Evolutionary conservation across 2,888 invertebrate species (phyloP).

Genomic region (Andrena haemorrhoa): DNA sequence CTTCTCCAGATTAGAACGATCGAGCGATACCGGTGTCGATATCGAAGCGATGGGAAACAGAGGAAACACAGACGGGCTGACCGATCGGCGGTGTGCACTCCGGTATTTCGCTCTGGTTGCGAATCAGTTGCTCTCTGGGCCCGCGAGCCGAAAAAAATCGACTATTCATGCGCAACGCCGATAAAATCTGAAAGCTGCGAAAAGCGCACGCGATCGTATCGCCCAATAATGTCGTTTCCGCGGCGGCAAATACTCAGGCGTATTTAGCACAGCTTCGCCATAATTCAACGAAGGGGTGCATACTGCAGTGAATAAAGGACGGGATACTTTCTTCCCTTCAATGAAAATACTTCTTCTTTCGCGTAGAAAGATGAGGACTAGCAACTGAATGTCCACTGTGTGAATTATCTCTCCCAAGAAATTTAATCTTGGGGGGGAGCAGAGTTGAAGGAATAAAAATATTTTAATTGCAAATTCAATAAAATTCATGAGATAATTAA

Average conservation of each 20-base stretch:
- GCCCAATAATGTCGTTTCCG: constrained; percentile 69
- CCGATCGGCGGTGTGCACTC: constrained; percentile 52
- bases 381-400: too few species aligned
- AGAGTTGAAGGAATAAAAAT: too few species aligned
- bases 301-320: neutral
- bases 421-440: too few species aligned
- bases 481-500: too few species aligned
- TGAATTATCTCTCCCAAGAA: too few species aligned
- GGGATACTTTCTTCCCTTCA: too few species aligned
- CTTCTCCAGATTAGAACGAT: constrained; percentile 41
- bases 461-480: too few species aligned
- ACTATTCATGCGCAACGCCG: constrained; percentile 67
- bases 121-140: constrained; percentile 67
- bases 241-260: constrained; percentile 45
- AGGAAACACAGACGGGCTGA: constrained; percentile 56
- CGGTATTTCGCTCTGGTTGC: constrained; percentile 69
- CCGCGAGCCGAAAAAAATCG: constrained; percentile 68
- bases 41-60: constrained; percentile 57
- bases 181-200: constrained; percentile 66
- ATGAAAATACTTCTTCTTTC: too few species aligned
- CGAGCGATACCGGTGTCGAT: constrained; percentile 44
- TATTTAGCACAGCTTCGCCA: constrained; percentile 40
- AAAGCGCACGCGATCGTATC: constrained; percentile 70
- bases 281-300: constrained; percentile 40
- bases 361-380: too few species aligned